A percentile compares a stretch with the other conserved stretches of the same genome.
These are phyloP conservation scores for Brachyistius frenatus DNA, from an alignment of 2,113 vertebrate species.

Conservation along the genomic window DNA sequence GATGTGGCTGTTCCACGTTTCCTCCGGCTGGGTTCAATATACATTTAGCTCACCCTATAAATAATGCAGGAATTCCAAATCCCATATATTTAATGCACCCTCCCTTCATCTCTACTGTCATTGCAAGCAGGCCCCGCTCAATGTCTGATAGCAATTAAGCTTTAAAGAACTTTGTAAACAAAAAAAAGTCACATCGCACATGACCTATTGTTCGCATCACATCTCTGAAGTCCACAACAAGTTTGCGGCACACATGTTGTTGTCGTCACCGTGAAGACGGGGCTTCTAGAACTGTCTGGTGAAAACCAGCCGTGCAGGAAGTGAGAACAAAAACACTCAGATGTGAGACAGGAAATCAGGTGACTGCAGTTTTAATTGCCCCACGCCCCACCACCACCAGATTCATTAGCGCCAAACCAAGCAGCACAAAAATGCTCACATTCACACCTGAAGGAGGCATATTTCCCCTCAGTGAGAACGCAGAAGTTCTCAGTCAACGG, in stretches of 20 bases:
- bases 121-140: slow-evolving; percentile 27
- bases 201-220: slow-evolving; percentile 62
- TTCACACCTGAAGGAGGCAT: slow-evolving; percentile 69
- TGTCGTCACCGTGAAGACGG: slow-evolving; percentile 59
- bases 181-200: slow-evolving; percentile 50
- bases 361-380: slow-evolving; percentile 49
- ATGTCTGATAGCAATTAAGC: slow-evolving; percentile 61
- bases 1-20: slow-evolving; percentile 39
- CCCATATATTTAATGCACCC: slow-evolving; percentile 20
- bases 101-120: slow-evolving; percentile 1
- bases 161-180: slow-evolving; percentile 49
- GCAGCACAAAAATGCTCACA: slow-evolving; percentile 3
- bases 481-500: slow-evolving; percentile 57
- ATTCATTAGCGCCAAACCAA: slow-evolving; percentile 41
- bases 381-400: slow-evolving; percentile 19
- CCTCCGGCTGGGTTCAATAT: slow-evolving; percentile 47
- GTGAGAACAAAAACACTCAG: slow-evolving; percentile 42
- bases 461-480: slow-evolving; percentile 49
- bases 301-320: slow-evolving; percentile 70
- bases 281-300: slow-evolving; percentile 54
- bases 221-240: slow-evolving; percentile 18
- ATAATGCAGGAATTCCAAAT: slow-evolving; percentile 53
- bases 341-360: slow-evolving; percentile 72
- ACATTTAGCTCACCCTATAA: slow-evolving; percentile 54
- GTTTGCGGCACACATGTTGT: slow-evolving; percentile 71